Evolutionary conservation across 2,888 invertebrate genomes (phyloP), one percentile per base, ranked within the genome.

Genomic region (Polia nebulosa): DNA sequence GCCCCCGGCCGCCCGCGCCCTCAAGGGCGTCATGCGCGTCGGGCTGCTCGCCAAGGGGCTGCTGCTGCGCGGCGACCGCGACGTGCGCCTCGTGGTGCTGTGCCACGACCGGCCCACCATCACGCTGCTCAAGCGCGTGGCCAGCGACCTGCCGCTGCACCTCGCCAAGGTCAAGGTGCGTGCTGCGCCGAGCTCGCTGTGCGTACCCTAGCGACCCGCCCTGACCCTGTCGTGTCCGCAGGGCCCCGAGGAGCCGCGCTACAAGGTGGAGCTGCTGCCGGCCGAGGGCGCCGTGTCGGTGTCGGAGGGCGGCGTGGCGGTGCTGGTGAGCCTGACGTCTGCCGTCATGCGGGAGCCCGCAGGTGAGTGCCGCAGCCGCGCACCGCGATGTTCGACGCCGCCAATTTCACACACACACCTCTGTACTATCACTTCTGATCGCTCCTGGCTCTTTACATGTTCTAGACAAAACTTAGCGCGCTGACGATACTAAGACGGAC

Each of bases 21-120:
- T 99, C 53, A 98, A 99, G 92, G 99, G 99, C 71, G 99, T 99
- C 34, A 99, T 99, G 99, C 97, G 99, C 77, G 99, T 99, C 53
- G 99, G 99, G 62, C 97, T 98, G 89, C 91, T 95, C 74, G 95
- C 95, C 88, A 94, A 95, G 92, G 98, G 99, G 47, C 96, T 99
- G 73, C 96, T 99, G 87, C 96, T 99, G 29, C 97, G 97, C 79
- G 99, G 99, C 8, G 99, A 99, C 94, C 97, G 97, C 76, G 97
- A 97, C 88, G 99, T 99, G 66, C 97, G 99, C 84, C 96, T 99
- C 76, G 99, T 99, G 44, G 99, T 99, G 63, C 96, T 99, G 66
- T 99, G 99, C 93, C 98, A 98, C 68, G 99, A 99, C 92, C 98
- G 99, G 85, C 99, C 99, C 71, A 99, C 99, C 62, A 92, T 97